Evolutionary conservation across 1,140 invertebrate species (phyloP).

Genomic region (Drosophila ananassae): DNA sequence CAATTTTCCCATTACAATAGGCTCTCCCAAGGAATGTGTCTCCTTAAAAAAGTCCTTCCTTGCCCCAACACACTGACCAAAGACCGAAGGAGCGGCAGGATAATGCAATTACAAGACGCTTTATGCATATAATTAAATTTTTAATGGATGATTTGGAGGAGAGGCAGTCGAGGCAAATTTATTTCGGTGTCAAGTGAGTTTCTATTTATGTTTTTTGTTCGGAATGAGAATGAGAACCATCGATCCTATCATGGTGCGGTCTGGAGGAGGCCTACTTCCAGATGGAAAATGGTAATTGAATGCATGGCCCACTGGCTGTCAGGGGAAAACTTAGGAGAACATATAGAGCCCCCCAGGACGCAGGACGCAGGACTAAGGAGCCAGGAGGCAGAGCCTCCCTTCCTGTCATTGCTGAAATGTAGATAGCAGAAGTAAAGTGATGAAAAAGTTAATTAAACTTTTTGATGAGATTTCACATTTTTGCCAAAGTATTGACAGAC

Average conservation of each 20-base stretch:
- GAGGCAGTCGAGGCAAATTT: slow-evolving; percentile 7
- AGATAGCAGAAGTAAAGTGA: slow-evolving; percentile 77
- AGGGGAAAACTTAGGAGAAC: slow-evolving; percentile 49
- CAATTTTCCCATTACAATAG: slow-evolving; percentile 68
- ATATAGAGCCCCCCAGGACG: not conserved
- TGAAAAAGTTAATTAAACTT: slow-evolving; percentile 83
- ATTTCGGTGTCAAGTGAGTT: slow-evolving; percentile 68
- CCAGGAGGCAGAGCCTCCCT: not conserved
- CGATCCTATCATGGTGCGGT: slow-evolving; percentile 50
- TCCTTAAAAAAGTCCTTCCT: too few species aligned
- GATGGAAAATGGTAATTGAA: slow-evolving; percentile 4
- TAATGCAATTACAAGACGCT: slow-evolving; percentile 74
- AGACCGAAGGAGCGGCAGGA: not conserved
- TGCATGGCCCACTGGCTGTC: slow-evolving; percentile 13
- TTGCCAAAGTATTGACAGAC: slow-evolving; percentile 60
- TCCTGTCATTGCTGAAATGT: slow-evolving; percentile 35
- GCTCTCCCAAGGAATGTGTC: not conserved
- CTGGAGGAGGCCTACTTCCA: not conserved
- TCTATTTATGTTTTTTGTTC: slow-evolving; percentile 47
- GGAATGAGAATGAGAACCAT: slow-evolving; percentile 4
- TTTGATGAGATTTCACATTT: slow-evolving; percentile 78
- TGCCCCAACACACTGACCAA: too few species aligned
- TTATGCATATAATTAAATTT: slow-evolving; percentile 73
- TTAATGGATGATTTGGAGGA: slow-evolving; percentile 43
- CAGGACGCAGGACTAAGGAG: too few species aligned